phyloP scores from a whole-genome alignment of 2,113 vertebrate genomes.

The Marcusenius ussheri region DNA sequence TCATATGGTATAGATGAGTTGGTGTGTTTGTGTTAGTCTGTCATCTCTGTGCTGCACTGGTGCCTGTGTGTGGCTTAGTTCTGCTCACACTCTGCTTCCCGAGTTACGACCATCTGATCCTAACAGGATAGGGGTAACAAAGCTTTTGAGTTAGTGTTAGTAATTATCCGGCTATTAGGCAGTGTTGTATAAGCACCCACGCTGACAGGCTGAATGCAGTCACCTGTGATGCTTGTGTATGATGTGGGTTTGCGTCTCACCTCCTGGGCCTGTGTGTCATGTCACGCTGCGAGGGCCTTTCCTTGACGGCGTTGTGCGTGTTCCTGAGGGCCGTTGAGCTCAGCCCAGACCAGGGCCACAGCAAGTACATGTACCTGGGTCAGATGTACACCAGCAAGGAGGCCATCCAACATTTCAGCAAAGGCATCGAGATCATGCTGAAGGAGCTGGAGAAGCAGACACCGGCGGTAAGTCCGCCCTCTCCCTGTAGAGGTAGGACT shows the following conservation, averaged over 20 bases:
- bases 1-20: background rate
- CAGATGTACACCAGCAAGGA: slow-evolving; percentile 65
- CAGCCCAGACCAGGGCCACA: slow-evolving; percentile 64
- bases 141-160: background rate
- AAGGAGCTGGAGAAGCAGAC: slow-evolving; percentile 50
- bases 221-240: background rate
- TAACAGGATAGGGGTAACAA: background rate
- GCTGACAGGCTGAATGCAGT: background rate
- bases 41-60: background rate
- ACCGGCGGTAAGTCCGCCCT: slow-evolving; percentile 42
- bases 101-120: background rate
- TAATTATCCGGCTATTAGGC: background rate
- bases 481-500: background rate
- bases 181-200: background rate
- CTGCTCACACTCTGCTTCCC: background rate
- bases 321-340: slow-evolving; percentile 62
- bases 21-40: background rate
- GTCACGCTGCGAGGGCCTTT: background rate
- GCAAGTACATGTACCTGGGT: slow-evolving; percentile 73
- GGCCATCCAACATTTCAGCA: slow-evolving; percentile 61
- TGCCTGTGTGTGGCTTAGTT: background rate
- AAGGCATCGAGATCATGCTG: slow-evolving; percentile 61
- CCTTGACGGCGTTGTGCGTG: slow-evolving; percentile 55
- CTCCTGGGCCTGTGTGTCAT: background rate
- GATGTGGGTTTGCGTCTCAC: background rate